Base-by-base conservation (phyloP, 2,888 invertebrate species). In the Agrenia bidenticulata region DNA sequence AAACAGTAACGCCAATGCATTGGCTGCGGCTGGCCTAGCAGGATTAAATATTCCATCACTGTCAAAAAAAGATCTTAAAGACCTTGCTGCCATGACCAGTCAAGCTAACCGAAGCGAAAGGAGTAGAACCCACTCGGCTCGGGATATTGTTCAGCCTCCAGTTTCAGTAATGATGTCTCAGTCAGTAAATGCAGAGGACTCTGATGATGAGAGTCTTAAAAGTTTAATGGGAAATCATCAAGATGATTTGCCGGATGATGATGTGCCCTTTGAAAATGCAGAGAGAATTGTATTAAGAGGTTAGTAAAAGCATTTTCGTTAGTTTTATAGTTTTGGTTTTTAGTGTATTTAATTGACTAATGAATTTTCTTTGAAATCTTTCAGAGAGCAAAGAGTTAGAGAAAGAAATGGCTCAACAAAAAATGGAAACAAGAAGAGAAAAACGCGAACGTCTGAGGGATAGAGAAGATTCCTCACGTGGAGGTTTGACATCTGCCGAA, bases 201-300 rank as follows among this genome's bases (percentile, higher is more conserved):
- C 78, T 15, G 79, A 79, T 63, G 78, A 79, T 55, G 79, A 79
- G 64, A 79, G 78, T 68, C 63, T 79, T 61, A 78, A 78, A 62
- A 78, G 78, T 58, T 68, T 79, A 37, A 78, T 79, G 79, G 78
- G 78, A 15, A 78, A 78, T 68, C 78, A 79, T 65, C 77, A 78
- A 21, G 79, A 77, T 61, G 78, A 79, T 24, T 57, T 77, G 1
- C 76, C 76, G 39, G 77, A 77, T 37, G 77, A 77, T 62, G 76
- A 77, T 53, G 65, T 62, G 17, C 75, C 76, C 17, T 64, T 66
- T 39, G 76, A 76, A 65, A 70, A 76, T 63, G 73, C 74, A 1
- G 76, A 76, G 56, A 63, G 76, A 55, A 74, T 76, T 15, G 66
- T 76, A 45, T 64, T 76, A 26, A 76, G 72, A 72, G 76, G 76